A percentile compares a stretch with the other conserved stretches of the same genome.
Evolutionary conservation across 1,140 invertebrate genomes (phyloP).

Genomic region (Probaryconus sp.): DNA sequence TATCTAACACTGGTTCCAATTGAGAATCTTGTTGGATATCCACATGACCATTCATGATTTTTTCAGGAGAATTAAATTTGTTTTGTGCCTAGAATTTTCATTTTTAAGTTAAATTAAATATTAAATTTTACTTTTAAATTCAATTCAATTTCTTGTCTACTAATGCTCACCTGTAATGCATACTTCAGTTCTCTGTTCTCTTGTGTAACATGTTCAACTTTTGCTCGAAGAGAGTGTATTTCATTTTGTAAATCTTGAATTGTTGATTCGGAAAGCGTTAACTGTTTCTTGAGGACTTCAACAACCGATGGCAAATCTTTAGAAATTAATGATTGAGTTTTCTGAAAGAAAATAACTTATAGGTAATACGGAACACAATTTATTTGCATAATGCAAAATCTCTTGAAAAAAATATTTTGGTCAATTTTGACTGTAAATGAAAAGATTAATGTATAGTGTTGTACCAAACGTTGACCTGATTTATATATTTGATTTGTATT

Average conservation of each 20-base stretch:
- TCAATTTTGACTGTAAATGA: too few species aligned
- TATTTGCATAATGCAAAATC: too few species aligned
- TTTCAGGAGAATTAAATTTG: constrained; percentile 61
- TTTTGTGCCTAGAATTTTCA: constrained; percentile 34
- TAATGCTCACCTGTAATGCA: constrained; percentile 70
- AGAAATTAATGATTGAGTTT: constrained; percentile 63
- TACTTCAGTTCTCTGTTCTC: constrained; percentile 85
- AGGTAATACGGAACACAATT: too few species aligned
- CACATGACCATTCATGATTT: constrained; percentile 71
- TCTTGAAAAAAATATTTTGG: too few species aligned
- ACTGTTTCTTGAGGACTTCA: constrained; percentile 74
- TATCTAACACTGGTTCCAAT: constrained; percentile 70
- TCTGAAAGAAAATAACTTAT: constrained; percentile 63
- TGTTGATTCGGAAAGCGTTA: constrained; percentile 74
- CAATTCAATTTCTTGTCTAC: constrained; percentile 17
- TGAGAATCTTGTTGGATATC: constrained; percentile 69
- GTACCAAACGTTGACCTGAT: too few species aligned
- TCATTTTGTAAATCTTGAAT: constrained; percentile 81
- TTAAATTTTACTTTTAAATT: constrained; percentile 13
- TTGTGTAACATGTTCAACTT: constrained; percentile 82
- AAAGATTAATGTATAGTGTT: too few species aligned
- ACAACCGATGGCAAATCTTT: constrained; percentile 72
- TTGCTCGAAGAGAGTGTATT: constrained; percentile 80
- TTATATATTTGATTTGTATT: too few species aligned
- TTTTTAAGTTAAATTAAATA: constrained; percentile 4